Conservation (phyloP, 1,140 invertebrate species). For the Melitaea cinxia region DNA sequence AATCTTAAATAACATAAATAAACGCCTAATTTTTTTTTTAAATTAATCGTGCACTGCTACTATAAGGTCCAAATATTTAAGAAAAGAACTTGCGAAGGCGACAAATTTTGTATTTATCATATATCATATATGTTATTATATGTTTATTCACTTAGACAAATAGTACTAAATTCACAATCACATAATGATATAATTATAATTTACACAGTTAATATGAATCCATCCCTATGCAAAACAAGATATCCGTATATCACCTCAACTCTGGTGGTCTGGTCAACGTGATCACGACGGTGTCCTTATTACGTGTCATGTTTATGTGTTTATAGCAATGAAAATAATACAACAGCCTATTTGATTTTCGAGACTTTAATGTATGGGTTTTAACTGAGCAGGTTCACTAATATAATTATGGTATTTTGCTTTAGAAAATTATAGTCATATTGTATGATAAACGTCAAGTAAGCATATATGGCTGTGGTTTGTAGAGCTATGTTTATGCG, state of each 20-base stretch:
- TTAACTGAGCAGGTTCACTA: conserved; percentile 5
- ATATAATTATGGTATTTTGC: background rate
- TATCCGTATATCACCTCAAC: conserved; percentile 29
- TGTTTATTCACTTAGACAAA: too few relatives aligned
- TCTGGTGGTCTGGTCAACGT: conserved; percentile 31
- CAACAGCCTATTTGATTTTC: conserved; percentile 6
- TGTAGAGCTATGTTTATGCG: too few relatives aligned
- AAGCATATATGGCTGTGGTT: background rate
- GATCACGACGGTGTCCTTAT: conserved; percentile 35
- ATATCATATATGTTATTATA: too few relatives aligned
- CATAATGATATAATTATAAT: background rate
- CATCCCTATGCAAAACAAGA: conserved; percentile 15
- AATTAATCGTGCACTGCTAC: too few relatives aligned
- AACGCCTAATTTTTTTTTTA: too few relatives aligned
- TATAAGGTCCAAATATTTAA: too few relatives aligned
- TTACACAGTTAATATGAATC: conserved; percentile 6
- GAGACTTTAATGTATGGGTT: conserved; percentile 12
- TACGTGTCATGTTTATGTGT: conserved; percentile 36
- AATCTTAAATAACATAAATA: too few relatives aligned
- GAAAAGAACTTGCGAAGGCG: too few relatives aligned
- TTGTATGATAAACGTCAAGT: background rate
- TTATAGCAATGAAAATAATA: conserved; percentile 15
- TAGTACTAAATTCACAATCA: background rate
- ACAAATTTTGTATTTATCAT: too few relatives aligned
- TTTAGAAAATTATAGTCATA: background rate